Evolutionary conservation across 64 coral and sea anemone genomes (phyloP), one percentile per base, ranked within the genome.

Genomic region (Montipora capricornis): DNA sequence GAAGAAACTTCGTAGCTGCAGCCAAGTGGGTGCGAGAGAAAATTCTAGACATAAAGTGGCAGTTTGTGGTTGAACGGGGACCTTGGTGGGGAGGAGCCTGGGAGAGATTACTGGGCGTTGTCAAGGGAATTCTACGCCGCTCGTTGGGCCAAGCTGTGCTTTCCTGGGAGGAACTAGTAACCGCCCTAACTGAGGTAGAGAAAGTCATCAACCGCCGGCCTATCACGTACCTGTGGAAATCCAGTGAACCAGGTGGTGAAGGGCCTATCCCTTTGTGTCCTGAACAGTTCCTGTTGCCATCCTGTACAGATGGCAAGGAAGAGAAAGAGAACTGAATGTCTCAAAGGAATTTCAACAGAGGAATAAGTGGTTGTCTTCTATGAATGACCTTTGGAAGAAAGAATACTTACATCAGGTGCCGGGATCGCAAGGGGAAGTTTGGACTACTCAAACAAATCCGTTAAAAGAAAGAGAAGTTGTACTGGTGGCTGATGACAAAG

Each of bases 91-190:
- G 57, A 59, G 57, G 57, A 59, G 57, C 57, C 57, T 59, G 68
- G 68, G 19, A 70, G 68, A 70, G 7, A 70, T 70, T 70, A 16
- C 4, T 70, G 68, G 68, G 68, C 68, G 14, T 70, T 70, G 68
- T 70, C 68, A 14, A 70, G 14, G 68, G 68, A 8, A 0, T 70
- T 16, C 68, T 6, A 70, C 68, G 68, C 14, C 68, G 19, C n/a
- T 70, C 68, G 68, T 70, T 70, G 68, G 68, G 68, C 68, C 68
- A 70, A 13, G 68, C 68, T 13, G 68, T 70, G 68, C 68, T 70
- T 70, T 70, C 68, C 14, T 70, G 68, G 68, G 68, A 70, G 7
- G 68, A 70, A 13, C 57, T 59, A 2, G 57, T 0, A 59, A 59
- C 57, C 12, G 57, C 57, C 12, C 0, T 59, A 59, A 59, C 2